Evolutionary conservation across 2,888 invertebrate species (phyloP).

Genomic region (Molorchus minor): DNA sequence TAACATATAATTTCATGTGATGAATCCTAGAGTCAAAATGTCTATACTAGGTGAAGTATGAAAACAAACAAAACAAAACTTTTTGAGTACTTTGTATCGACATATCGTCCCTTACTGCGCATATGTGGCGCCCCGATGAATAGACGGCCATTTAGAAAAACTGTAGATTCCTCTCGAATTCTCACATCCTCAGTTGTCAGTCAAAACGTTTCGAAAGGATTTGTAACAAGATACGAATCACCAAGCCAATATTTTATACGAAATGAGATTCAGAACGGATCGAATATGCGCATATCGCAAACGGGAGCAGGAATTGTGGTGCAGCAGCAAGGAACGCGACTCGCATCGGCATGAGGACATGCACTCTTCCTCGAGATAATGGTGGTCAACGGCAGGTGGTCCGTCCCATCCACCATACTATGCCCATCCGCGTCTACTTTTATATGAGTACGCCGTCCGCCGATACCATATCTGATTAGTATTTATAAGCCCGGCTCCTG

Average conservation of each 20-base stretch:
- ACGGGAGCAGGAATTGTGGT: conserved; percentile 32
- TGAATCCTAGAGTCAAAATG: no score
- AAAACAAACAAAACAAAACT: no score
- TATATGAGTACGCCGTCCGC: conserved; percentile 32
- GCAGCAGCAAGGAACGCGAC: conserved; percentile 35
- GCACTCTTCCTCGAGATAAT: conserved; percentile 43
- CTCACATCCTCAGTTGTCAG: no score
- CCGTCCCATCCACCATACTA: conserved; percentile 38
- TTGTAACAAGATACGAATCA: conserved; percentile 27
- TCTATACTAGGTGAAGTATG: no score
- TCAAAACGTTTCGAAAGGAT: no score
- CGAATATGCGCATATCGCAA: conserved; percentile 27
- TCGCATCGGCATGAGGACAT: conserved; percentile 41
- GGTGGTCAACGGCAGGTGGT: conserved; percentile 44
- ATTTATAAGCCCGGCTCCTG: conserved; percentile 48
- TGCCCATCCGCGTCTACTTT: conserved; percentile 34
- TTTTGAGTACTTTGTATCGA: no score
- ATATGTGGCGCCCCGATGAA: no score
- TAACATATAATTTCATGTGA: no score
- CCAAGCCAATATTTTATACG: conserved; percentile 24
- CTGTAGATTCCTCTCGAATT: no score
- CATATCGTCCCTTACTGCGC: no score
- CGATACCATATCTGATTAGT: conserved; percentile 47
- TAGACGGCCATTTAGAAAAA: no score
- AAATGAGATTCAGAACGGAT: conserved; percentile 14